Conservation (phyloP, 2,113 vertebrate genomes). For the Coregonus clupeaformis region DNA sequence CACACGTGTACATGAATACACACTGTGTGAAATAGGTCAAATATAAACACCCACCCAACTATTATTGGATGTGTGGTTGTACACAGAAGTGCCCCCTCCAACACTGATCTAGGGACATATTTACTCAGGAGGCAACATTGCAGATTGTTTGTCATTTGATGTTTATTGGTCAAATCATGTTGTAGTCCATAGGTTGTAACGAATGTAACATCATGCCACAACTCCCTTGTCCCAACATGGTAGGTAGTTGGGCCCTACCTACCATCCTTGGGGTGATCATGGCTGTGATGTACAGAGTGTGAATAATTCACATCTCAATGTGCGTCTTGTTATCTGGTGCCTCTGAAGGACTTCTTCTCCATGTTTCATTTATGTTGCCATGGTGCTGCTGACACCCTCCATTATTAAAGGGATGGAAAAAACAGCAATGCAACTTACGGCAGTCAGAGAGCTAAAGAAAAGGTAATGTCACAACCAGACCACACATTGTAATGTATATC, state of each 20-base stretch:
- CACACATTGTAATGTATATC: not conserved
- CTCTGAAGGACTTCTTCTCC: constrained; percentile 32
- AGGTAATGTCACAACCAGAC: not conserved
- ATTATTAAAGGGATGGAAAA: constrained; percentile 72
- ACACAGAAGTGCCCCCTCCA: not conserved
- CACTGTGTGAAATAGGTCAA: no score
- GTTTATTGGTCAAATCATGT: not conserved
- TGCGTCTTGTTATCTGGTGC: constrained; percentile 1
- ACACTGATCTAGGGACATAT: not conserved
- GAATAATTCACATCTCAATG: constrained; percentile 47
- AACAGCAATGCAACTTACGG: not conserved
- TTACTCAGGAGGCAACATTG: not conserved
- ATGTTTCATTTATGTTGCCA: constrained; percentile 75
- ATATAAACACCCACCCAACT: no score
- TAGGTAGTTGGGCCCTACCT: not conserved
- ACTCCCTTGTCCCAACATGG: not conserved
- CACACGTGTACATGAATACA: no score
- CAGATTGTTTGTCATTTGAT: not conserved
- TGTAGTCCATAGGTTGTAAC: not conserved
- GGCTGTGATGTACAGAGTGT: constrained; percentile 8
- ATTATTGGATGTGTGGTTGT: no score
- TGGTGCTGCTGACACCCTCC: constrained; percentile 56
- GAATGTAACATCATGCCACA: not conserved
- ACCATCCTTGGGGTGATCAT: not conserved
- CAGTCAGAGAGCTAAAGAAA: no score